These are phyloP conservation scores for Paracentrotus lividus DNA, from an alignment of 53 echinoderm and acorn worm genomes.

Conservation along the genomic window DNA sequence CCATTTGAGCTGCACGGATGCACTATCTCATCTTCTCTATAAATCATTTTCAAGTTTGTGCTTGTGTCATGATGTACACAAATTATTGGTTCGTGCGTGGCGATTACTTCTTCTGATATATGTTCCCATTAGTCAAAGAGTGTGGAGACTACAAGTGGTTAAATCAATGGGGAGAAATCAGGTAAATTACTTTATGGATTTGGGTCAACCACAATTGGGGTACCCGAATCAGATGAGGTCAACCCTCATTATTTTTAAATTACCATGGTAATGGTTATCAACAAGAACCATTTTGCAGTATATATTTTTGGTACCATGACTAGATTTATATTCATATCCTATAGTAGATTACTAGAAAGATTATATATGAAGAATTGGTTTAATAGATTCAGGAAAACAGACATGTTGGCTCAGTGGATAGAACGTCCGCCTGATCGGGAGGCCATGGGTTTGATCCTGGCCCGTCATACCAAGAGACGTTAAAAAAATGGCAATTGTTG, in stretches of 20 bases:
- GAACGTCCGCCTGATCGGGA: too few relatives aligned
- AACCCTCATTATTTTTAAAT: not conserved
- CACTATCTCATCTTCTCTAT: not conserved
- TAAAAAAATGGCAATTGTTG: too few relatives aligned
- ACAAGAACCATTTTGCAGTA: too few relatives aligned
- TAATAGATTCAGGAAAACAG: too few relatives aligned
- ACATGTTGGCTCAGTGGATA: too few relatives aligned
- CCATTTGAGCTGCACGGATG: not conserved
- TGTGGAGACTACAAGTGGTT: not conserved
- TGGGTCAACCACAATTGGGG: slow-evolving; percentile 24
- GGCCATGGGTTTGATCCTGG: too few relatives aligned
- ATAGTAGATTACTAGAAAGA: too few relatives aligned
- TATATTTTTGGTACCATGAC: too few relatives aligned
- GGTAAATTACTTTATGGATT: slow-evolving; percentile 37
- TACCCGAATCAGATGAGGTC: not conserved
- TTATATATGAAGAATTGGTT: too few relatives aligned
- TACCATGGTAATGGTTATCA: not conserved
- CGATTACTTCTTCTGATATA: not conserved
- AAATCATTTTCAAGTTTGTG: not conserved
- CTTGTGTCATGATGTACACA: not conserved
- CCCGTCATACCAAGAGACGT: too few relatives aligned
- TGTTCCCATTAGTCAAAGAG: not conserved
- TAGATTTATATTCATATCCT: too few relatives aligned
- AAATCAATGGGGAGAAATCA: not conserved
- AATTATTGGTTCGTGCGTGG: not conserved